phyloP scores from a whole-genome alignment of 2,797 vertebrate genomes.

The Xiphorhynchus erythropygius region DNA sequence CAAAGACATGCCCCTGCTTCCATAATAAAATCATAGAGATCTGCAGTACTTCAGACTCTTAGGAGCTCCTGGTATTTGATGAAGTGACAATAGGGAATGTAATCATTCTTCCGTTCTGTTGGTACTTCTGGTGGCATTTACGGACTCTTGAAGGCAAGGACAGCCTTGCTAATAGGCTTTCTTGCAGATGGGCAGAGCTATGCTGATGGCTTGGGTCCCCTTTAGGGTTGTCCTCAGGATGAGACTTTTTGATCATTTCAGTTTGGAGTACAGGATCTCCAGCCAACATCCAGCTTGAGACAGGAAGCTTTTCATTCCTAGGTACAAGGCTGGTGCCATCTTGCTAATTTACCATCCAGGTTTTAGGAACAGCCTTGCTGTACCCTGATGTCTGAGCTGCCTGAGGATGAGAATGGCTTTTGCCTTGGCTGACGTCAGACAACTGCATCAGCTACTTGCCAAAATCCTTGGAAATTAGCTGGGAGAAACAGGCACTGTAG shows the following conservation, averaged over 20 bases:
- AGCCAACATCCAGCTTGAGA: background rate
- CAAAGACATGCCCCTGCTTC: accelerated
- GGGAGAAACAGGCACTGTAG: background rate
- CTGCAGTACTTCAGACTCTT: background rate
- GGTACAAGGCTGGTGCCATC: background rate
- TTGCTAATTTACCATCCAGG: background rate
- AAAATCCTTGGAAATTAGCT: background rate
- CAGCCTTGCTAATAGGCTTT: background rate
- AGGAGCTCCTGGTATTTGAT: background rate
- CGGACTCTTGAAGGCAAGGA: background rate
- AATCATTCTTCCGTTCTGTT: background rate
- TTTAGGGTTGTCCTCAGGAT: background rate
- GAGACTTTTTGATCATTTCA: background rate
- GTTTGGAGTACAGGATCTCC: background rate
- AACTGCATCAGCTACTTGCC: background rate
- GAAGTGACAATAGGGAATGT: background rate
- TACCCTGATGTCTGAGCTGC: background rate
- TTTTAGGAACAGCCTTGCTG: background rate
- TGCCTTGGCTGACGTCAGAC: background rate
- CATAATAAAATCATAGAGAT: background rate
- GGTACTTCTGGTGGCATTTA: background rate
- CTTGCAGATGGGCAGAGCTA: background rate
- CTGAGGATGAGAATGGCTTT: background rate
- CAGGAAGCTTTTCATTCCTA: background rate
- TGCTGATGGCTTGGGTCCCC: background rate